phyloP scores from a whole-genome alignment of 2,888 invertebrate genomes.

The Achlya flavicornis region DNA sequence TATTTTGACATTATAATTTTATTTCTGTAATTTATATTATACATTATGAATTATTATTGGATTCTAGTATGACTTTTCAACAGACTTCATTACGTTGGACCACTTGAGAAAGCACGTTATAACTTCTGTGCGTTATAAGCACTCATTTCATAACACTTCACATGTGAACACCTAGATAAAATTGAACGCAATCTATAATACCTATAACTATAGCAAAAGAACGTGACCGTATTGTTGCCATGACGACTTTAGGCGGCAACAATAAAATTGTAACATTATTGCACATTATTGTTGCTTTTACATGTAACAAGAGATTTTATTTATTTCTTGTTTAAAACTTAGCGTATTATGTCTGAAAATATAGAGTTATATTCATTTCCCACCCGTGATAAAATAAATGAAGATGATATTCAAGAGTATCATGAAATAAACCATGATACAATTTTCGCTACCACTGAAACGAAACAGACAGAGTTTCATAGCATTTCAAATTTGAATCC shows the following conservation, averaged over 20 bases:
- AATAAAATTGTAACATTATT: slow-evolving; percentile 25
- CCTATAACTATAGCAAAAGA: background rate
- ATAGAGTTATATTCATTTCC: slow-evolving; percentile 58
- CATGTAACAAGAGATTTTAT: background rate
- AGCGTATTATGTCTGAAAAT: slow-evolving; percentile 54
- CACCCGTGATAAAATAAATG: slow-evolving; percentile 32
- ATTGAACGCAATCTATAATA: no score
- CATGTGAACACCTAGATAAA: no score
- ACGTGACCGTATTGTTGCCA: slow-evolving; percentile 28
- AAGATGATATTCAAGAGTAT: slow-evolving; percentile 68
- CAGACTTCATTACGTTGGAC: no score
- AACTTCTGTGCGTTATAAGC: no score
- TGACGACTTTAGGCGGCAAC: slow-evolving; percentile 46
- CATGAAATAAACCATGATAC: slow-evolving; percentile 62
- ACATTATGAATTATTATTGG: no score
- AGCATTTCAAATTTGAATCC: slow-evolving; percentile 28
- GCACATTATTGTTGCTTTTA: background rate
- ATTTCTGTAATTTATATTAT: no score
- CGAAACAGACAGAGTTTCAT: slow-evolving; percentile 25
- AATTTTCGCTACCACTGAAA: slow-evolving; percentile 34
- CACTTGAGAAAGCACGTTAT: no score
- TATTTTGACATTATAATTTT: no score
- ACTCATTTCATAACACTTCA: no score
- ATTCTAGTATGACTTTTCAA: no score
- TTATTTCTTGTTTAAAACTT: slow-evolving; percentile 12